A percentile compares a stretch with the other conserved stretches of the same genome.
These are phyloP conservation scores for Toxotes chatareus DNA, from an alignment of 2,113 vertebrate species.

Conservation along the genomic window DNA sequence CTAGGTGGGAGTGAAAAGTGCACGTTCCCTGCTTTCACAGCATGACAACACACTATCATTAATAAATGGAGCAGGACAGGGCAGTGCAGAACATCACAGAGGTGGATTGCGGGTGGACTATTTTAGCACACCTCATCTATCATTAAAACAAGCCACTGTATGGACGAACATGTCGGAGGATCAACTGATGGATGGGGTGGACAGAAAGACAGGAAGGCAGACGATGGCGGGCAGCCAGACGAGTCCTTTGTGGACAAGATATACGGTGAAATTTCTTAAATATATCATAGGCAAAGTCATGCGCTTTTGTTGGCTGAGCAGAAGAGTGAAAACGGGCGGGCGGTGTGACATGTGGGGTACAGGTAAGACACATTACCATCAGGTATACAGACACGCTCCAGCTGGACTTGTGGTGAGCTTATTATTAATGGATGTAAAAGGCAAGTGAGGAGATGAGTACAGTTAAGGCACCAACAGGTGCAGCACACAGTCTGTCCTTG, in stretches of 20 bases:
- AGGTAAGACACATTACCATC: background rate
- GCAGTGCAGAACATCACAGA: slow-evolving; percentile 31
- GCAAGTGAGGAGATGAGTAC: slow-evolving; percentile 8
- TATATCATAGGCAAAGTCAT: background rate
- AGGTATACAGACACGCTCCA: background rate
- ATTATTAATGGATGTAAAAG: slow-evolving; percentile 54
- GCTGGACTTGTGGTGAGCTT: slow-evolving; percentile 3
- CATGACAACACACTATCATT: slow-evolving; percentile 38
- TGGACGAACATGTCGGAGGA: slow-evolving; percentile 37
- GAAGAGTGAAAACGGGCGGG: background rate
- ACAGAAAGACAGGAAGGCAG: slow-evolving; percentile 27
- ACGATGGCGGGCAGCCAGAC: background rate
- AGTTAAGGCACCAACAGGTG: slow-evolving; percentile 33
- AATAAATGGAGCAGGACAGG: slow-evolving; percentile 50
- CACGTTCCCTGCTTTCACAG: slow-evolving; percentile 5
- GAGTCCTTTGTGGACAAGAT: slow-evolving; percentile 20
- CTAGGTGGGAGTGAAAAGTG: background rate
- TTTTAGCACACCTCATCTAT: slow-evolving; percentile 72
- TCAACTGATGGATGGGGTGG: slow-evolving; percentile 57
- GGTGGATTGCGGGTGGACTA: slow-evolving; percentile 61
- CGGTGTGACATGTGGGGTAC: background rate
- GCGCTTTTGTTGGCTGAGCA: background rate
- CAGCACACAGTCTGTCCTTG: slow-evolving; percentile 22
- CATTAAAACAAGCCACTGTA: slow-evolving; percentile 62
- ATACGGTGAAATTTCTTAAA: slow-evolving; percentile 1